Conservation (phyloP, 1,140 invertebrate genomes). For the Drosophila kohkoa region DNA sequence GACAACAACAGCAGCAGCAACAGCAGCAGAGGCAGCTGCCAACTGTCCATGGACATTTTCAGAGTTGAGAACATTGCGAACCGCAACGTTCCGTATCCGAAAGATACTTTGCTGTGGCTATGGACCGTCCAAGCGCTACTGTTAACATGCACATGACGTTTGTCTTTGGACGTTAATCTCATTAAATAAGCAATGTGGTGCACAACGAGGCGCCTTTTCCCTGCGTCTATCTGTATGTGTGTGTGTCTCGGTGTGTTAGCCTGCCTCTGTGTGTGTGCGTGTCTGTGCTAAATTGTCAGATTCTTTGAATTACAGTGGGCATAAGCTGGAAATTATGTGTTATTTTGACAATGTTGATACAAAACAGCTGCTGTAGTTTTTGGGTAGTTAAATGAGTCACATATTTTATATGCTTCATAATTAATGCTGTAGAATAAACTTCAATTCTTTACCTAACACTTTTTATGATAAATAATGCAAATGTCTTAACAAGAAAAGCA, state of each 20-base stretch:
- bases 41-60: slow-evolving; percentile 49
- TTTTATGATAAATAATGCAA: too few species aligned
- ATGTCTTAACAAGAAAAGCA: too few species aligned
- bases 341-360: too few species aligned
- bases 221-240: background rate
- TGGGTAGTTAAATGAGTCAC: too few species aligned
- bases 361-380: too few species aligned
- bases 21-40: slow-evolving; percentile 56
- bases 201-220: slow-evolving; percentile 35
- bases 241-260: too few species aligned
- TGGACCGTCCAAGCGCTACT: slow-evolving; percentile 37
- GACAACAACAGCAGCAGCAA: slow-evolving; percentile 56
- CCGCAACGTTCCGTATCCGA: slow-evolving; percentile 50
- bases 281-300: slow-evolving; percentile 42
- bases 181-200: slow-evolving; percentile 82
- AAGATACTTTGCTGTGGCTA: slow-evolving; percentile 62
- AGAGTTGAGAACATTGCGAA: slow-evolving; percentile 42
- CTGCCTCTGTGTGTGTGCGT: slow-evolving; percentile 3
- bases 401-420: too few species aligned
- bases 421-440: too few species aligned
- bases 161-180: slow-evolving; percentile 84
- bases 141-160: slow-evolving; percentile 83
- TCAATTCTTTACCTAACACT: too few species aligned
- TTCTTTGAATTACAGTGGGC: slow-evolving; percentile 46
- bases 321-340: background rate